Evolutionary conservation across 2,797 vertebrate genomes (phyloP).

Genomic region (Pseudopleuronectes americanus): DNA sequence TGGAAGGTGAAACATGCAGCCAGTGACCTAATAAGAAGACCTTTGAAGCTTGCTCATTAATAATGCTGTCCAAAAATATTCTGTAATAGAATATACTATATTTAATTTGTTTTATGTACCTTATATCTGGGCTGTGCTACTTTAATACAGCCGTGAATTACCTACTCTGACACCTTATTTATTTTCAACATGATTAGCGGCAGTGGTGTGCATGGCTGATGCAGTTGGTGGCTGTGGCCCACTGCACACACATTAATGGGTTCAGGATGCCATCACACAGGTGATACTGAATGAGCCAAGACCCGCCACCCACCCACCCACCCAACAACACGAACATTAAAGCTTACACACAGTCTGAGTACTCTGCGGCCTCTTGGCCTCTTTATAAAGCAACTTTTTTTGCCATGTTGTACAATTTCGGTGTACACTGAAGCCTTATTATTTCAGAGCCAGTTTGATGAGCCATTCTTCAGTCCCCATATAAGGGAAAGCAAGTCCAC

Average conservation of each 20-base stretch:
- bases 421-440: slow-evolving; percentile 57
- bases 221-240: slow-evolving; percentile 75
- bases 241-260: slow-evolving; percentile 48
- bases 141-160: slow-evolving; percentile 82
- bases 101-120: slow-evolving; percentile 79
- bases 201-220: slow-evolving; percentile 60
- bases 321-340: slow-evolving; percentile 38
- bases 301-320: slow-evolving; percentile 19
- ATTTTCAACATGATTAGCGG: slow-evolving; percentile 81
- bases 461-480: slow-evolving; percentile 38
- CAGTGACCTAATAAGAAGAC: slow-evolving; percentile 82
- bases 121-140: slow-evolving; percentile 77
- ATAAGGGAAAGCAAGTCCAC: slow-evolving; percentile 44
- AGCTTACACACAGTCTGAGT: slow-evolving; percentile 52
- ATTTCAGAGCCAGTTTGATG: slow-evolving; percentile 45
- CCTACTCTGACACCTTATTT: slow-evolving; percentile 79
- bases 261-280: slow-evolving; percentile 58
- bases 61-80: slow-evolving; percentile 77
- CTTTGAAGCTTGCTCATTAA: slow-evolving; percentile 80
- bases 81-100: slow-evolving; percentile 67
- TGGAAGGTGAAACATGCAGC: slow-evolving; percentile 62
- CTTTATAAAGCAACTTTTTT: slow-evolving; percentile 52
- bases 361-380: slow-evolving; percentile 43
- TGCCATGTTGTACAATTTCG: slow-evolving; percentile 52
- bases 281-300: slow-evolving; percentile 55